phyloP scores from a whole-genome alignment of 2,888 invertebrate species.

The Laothoe populi region DNA sequence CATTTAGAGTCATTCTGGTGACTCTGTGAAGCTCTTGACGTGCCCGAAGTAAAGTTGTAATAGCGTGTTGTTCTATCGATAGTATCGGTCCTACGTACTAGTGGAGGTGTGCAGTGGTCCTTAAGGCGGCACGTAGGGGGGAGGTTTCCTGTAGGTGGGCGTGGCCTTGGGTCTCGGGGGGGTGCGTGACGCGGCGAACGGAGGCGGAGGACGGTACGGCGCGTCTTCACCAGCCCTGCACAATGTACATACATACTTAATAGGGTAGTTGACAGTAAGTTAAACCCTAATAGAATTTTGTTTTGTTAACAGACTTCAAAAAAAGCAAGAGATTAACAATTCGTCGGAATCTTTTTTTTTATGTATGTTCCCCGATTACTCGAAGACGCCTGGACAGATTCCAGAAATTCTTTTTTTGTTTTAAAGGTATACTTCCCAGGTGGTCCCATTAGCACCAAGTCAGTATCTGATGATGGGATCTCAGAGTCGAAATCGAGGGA shows the following conservation, averaged over 20 bases:
- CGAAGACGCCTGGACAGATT: too few species aligned
- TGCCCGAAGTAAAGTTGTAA: slow-evolving; percentile 7
- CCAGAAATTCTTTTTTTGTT: too few species aligned
- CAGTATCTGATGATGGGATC: too few species aligned
- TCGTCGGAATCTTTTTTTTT: too few species aligned
- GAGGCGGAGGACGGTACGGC: slow-evolving; percentile 96
- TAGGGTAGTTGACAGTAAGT: too few species aligned
- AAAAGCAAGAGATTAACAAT: too few species aligned
- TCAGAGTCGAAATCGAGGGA: too few species aligned
- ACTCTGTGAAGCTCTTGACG: slow-evolving; percentile 10
- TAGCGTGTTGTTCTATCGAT: background rate
- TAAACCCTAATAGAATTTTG: too few species aligned
- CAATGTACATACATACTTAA: background rate
- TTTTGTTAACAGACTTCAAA: too few species aligned
- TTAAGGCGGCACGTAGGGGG: slow-evolving; percentile 99
- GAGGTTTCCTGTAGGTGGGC: slow-evolving; percentile 97
- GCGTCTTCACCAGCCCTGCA: slow-evolving; percentile 81
- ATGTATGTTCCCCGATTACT: too few species aligned
- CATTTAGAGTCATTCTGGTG: slow-evolving; percentile 19
- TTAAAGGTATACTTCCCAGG: too few species aligned
- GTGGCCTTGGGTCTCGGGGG: slow-evolving; percentile 93
- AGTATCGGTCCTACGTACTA: slow-evolving; percentile 1
- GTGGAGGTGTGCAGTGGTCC: slow-evolving; percentile 35
- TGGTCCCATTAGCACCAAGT: too few species aligned
- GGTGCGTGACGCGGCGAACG: slow-evolving; percentile 90